Conservation (phyloP, 1,140 invertebrate genomes). For the Macrosteles quadrilineatus region DNA sequence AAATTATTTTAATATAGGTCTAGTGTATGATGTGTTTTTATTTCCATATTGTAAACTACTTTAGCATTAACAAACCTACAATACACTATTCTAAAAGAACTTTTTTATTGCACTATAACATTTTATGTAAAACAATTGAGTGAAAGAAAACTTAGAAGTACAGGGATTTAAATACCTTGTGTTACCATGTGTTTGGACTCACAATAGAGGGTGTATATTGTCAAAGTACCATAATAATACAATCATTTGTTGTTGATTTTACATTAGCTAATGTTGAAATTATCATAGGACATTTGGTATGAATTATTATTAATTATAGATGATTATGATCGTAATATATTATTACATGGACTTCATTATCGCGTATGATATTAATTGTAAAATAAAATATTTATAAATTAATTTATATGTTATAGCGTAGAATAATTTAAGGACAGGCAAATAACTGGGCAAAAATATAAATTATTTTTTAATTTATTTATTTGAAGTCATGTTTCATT, state of each 20-base stretch:
- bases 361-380: constrained; percentile 18
- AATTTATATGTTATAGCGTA: constrained; percentile 21
- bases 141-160: background rate
- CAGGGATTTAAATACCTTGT: constrained; percentile 23
- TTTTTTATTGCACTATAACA: constrained; percentile 1
- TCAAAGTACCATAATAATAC: constrained; percentile 8
- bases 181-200: background rate
- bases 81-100: constrained; percentile 10
- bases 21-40: constrained; percentile 12
- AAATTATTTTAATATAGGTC: constrained; percentile 8
- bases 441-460: too few relatives aligned
- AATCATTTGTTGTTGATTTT: constrained; percentile 31
- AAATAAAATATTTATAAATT: constrained; percentile 19
- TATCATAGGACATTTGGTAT: constrained; percentile 17
- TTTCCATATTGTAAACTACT: constrained; percentile 24
- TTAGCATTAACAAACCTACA: constrained; percentile 25
- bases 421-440: constrained; percentile 4
- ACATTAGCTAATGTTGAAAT: constrained; percentile 24
- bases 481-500: too few relatives aligned
- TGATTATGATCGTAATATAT: constrained; percentile 23
- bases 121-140: background rate
- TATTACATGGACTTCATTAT: constrained; percentile 22
- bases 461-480: too few relatives aligned
- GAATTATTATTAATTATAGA: constrained; percentile 24
- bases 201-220: background rate